Evolutionary conservation across 1,140 invertebrate species (phyloP), one percentile per base, ranked within the genome.

Genomic region (Drosophila equinoxialis): DNA sequence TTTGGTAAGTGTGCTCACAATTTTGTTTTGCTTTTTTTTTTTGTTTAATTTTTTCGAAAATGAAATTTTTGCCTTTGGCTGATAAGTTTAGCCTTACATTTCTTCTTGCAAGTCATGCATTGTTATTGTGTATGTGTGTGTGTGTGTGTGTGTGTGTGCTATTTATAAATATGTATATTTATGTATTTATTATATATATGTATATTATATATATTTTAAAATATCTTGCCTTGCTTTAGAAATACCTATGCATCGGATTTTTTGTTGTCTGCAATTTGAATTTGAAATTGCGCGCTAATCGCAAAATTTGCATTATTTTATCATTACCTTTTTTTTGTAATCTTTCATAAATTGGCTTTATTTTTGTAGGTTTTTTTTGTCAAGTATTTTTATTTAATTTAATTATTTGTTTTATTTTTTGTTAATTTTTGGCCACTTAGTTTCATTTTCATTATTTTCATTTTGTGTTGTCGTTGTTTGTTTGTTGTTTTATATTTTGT

Each of bases 371-470:
- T 26, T 7, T 65, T 57, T 74, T 23, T 67, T 20, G 8, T 30
- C 30, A 30, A 30, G 30, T 2, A 20, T 48, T 23, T 23, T 51
- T 51, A 1, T 54, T 39, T 55, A 42, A 45, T 61, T 42, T 74
- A 62, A 57, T 65, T 59, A 54, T 42, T 64, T 11, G n/a, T 42
- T 48, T 42, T 23, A 30, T 14, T 51, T 54, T 65, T 20, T 20
- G 8, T 62, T 54, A 33, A 59, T 20, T 74, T 83, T 90, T 90
- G 87, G 87, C 87, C 87, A 76, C 87, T 82, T 90, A 78, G 87
- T 83, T 90, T 78, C 82, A 68, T 35, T 66, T 72, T 48, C 20
- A 48, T 54, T 20, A 37, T 57, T 20, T 62, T 62, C 13, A 39
- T 55, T 65, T 74, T 61, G 51, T 77, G 39, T 74, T 71, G 64